Conservation (phyloP, 2,113 vertebrate species). For the Polypterus senegalus region DNA sequence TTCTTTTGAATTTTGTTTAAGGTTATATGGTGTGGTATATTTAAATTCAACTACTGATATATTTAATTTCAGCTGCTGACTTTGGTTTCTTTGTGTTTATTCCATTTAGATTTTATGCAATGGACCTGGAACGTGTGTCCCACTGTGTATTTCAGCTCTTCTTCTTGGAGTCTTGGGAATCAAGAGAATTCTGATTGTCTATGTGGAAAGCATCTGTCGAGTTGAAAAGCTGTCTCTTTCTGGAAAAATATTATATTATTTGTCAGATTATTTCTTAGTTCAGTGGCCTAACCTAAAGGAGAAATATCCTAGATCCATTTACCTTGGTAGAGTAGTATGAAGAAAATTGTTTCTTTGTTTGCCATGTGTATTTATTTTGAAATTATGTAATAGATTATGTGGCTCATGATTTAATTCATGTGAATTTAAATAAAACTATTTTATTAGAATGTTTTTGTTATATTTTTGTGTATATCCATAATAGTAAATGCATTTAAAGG, state of each 20-base stretch:
- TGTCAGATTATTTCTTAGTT: constrained; percentile 83
- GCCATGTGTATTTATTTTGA: too few relatives aligned
- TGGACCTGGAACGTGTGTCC: constrained; percentile 87
- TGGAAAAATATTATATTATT: constrained; percentile 70
- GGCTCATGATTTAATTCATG: too few relatives aligned
- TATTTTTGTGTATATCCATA: too few relatives aligned
- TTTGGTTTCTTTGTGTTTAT: constrained; percentile 26
- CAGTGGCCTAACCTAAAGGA: constrained; percentile 77
- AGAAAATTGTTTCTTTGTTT: not conserved
- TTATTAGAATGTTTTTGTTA: too few relatives aligned
- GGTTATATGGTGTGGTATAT: too few relatives aligned
- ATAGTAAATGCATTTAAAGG: too few relatives aligned
- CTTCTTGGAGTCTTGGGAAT: constrained; percentile 71
- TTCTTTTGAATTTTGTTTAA: not conserved
- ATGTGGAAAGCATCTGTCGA: constrained; percentile 85
- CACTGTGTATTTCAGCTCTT: constrained; percentile 67
- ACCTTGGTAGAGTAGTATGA: constrained; percentile 79
- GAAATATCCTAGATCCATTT: constrained; percentile 77
- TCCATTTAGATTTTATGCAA: constrained; percentile 79
- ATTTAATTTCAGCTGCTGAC: too few relatives aligned
- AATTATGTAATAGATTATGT: too few relatives aligned
- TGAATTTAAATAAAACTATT: too few relatives aligned
- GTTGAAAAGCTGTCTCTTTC: constrained; percentile 80
- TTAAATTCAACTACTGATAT: too few relatives aligned
- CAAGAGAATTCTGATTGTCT: constrained; percentile 77